Conservation (phyloP, 2,113 vertebrate species). For the Sebastes fasciatus region DNA sequence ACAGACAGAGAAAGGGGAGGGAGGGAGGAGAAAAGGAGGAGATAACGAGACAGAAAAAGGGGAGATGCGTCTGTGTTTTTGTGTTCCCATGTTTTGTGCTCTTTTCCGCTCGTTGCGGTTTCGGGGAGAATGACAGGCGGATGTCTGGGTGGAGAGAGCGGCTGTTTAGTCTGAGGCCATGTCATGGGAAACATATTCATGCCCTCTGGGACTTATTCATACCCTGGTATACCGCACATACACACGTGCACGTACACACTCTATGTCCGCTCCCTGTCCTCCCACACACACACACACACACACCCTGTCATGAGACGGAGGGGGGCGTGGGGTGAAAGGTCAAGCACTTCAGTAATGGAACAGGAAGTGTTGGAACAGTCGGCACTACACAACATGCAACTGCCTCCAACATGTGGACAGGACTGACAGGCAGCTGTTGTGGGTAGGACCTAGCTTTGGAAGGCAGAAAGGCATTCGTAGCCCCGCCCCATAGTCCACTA, state of each 20-base stretch:
- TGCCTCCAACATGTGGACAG: slow-evolving; percentile 79
- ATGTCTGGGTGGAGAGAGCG: slow-evolving; percentile 80
- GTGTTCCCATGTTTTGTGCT: slow-evolving; percentile 66
- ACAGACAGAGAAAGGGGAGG: slow-evolving; percentile 33
- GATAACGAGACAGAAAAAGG: slow-evolving; percentile 59
- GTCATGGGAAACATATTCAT: slow-evolving; percentile 83
- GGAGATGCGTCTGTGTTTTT: slow-evolving; percentile 64
- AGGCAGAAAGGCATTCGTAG: slow-evolving; percentile 55
- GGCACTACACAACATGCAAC: slow-evolving; percentile 75
- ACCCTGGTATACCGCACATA: slow-evolving; percentile 63
- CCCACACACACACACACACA: slow-evolving; percentile 80
- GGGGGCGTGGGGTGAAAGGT: slow-evolving; percentile 76
- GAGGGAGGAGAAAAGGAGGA: slow-evolving; percentile 47
- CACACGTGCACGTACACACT: slow-evolving; percentile 60
- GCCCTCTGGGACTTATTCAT: slow-evolving; percentile 77
- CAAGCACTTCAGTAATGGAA: slow-evolving; percentile 82
- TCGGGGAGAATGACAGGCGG: slow-evolving; percentile 77
- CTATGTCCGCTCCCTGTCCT: slow-evolving; percentile 66
- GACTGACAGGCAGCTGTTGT: slow-evolving; percentile 82
- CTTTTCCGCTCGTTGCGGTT: slow-evolving; percentile 69
- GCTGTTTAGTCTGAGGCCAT: slow-evolving; percentile 83
- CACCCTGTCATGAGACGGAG: slow-evolving; percentile 70
- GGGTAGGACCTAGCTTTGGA: slow-evolving; percentile 60
- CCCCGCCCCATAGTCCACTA: slow-evolving; percentile 39
- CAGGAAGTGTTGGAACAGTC: slow-evolving; percentile 83